phyloP scores from a whole-genome alignment of 2,888 invertebrate species.

The Chaetogeoica ovagalla region DNA sequence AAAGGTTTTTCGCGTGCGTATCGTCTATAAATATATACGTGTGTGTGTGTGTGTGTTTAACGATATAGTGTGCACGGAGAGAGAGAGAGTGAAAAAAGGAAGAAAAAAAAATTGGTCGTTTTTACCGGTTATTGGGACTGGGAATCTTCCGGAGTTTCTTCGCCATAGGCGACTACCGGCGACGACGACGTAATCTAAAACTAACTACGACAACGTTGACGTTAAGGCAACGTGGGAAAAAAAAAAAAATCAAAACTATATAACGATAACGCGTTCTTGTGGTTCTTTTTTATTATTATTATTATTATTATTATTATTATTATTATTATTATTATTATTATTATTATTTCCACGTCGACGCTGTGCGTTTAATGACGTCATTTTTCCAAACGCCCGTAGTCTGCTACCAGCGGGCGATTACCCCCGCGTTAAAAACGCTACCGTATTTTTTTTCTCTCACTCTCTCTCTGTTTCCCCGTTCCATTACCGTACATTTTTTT shows the following conservation, averaged over 20 bases:
- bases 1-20: too few species aligned
- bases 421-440: constrained; percentile 17
- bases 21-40: too few species aligned
- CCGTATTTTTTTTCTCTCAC: not conserved
- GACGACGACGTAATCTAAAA: constrained; percentile 35
- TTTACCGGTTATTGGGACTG: constrained; percentile 19
- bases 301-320: too few species aligned
- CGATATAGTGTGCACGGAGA: not conserved
- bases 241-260: constrained; percentile 40
- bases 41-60: too few species aligned
- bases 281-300: constrained; percentile 5
- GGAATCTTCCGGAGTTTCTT: not conserved
- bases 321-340: too few species aligned
- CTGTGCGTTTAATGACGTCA: constrained; percentile 49
- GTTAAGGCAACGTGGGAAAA: not conserved
- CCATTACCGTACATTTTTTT: not conserved
- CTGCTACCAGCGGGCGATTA: constrained; percentile 42
- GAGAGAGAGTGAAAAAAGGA: not conserved
- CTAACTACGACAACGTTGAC: constrained; percentile 18
- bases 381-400: constrained; percentile 41
- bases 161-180: not conserved
- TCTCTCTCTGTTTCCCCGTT: not conserved
- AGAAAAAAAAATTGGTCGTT: not conserved
- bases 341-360: constrained; percentile 2
- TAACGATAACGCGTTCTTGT: constrained; percentile 40